phyloP scores from a whole-genome alignment of 1,140 invertebrate species.

The Rhizoglyphus robini region DNA sequence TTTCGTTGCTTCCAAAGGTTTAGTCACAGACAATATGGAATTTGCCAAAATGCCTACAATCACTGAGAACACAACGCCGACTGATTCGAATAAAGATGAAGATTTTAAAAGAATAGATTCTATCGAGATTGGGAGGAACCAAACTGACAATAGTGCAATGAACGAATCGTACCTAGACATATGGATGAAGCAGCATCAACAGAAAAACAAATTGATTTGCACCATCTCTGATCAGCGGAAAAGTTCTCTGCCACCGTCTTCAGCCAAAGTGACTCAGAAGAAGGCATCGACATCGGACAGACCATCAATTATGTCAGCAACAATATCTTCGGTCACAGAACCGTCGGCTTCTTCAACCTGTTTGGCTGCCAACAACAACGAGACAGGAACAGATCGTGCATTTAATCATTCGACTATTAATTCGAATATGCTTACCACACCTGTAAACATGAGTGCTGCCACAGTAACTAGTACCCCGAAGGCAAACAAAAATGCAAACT shows the following conservation, averaged over 20 bases:
- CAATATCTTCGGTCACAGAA: background rate
- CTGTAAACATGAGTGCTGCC: background rate
- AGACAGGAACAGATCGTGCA: too few species aligned
- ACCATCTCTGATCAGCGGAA: background rate
- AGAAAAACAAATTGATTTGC: conserved; percentile 5
- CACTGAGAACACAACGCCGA: conserved; percentile 4
- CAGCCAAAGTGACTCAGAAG: background rate
- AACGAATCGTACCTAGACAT: background rate
- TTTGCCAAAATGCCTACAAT: conserved; percentile 7
- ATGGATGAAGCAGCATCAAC: background rate
- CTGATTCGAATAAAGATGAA: background rate
- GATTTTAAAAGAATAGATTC: background rate
- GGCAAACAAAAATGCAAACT: background rate
- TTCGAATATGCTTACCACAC: background rate
- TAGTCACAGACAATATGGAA: background rate
- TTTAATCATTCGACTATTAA: too few species aligned
- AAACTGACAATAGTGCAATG: background rate
- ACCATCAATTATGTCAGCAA: background rate
- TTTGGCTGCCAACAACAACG: too few species aligned
- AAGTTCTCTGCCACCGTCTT: background rate
- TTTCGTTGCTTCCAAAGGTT: conserved; percentile 11
- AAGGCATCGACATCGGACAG: background rate
- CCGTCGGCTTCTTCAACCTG: background rate
- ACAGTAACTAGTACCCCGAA: background rate
- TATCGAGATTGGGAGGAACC: background rate